Evolutionary conservation across 2,113 vertebrate genomes (phyloP), one percentile per base, ranked within the genome.

Genomic region (Corvus moneduloides): DNA sequence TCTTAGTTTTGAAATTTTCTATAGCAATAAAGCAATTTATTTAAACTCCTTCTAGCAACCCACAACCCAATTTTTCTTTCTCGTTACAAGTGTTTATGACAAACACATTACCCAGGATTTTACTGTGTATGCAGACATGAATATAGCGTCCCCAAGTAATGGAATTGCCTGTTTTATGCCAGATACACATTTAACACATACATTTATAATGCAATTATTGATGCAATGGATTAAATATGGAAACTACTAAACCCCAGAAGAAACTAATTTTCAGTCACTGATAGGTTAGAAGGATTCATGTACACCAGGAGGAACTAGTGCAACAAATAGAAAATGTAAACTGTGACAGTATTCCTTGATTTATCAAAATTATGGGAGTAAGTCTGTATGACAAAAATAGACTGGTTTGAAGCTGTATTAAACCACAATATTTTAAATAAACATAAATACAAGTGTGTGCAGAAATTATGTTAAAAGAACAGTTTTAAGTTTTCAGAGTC

Each of bases 181-280:
- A 76, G 87, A 51, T 83, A 69, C 22, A 37, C 56, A 77, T 51
- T 90, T 94, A 85, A 80, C 59, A 80, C 58, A 54, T 82, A 76
- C 32, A 74, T 79, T 91, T 84, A 43, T 90, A 94, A 87, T 79
- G 64, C 55, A 83, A 55, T 93, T 93, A 96, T 74, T 74, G 94
- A 88, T 94, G 75, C 22, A 91, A 18, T 77, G 52, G 43, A 83
- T 95, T 96, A 89, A 96, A 67, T 71, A 90, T 77, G 30, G 28
- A 67, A 90, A 95, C 62, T 73, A 79, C 23, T 85, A 91, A 87
- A 91, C 11, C 13, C 20, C 51, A 79, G 23, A 84, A 83, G 6
- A 91, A 90, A 91, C 73, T 82, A 91, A 90, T 91, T 95, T 89
- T 56, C n/a, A 69, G 41, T 63, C 30, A 33, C 46, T 77, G 75